Percentiles rank a stretch among this genome's conserved stretches.
phyloP scores from a whole-genome alignment of 2,888 invertebrate species.

The Serrognathus titanus region DNA sequence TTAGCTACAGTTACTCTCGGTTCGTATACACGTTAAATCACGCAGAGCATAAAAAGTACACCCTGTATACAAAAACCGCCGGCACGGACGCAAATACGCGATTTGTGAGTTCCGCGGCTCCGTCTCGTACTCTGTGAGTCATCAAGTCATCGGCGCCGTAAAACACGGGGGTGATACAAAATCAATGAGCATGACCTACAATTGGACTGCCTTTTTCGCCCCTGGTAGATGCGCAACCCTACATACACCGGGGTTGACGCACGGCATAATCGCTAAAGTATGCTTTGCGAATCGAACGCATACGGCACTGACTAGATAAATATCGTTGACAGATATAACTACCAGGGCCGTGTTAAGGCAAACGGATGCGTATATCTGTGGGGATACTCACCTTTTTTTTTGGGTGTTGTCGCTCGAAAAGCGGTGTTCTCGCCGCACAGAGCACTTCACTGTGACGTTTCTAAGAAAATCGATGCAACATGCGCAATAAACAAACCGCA shows the following conservation, averaged over 20 bases:
- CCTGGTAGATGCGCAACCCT: not conserved
- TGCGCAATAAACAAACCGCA: conserved; percentile 6
- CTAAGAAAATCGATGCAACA: conserved; percentile 8
- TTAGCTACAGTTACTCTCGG: too few species aligned
- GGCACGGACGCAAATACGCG: too few species aligned
- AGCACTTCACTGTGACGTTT: conserved; percentile 17
- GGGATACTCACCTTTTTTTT: conserved; percentile 4
- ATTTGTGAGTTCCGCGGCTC: not conserved
- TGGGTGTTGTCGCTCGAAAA: conserved; percentile 5
- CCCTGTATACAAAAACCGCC: too few species aligned
- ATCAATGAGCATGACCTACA: conserved; percentile 31
- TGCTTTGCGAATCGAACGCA: conserved; percentile 3
- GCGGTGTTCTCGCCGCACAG: conserved; percentile 3
- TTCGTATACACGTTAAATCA: too few species aligned
- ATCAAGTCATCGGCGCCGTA: conserved; percentile 10
- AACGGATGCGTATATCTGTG: not conserved
- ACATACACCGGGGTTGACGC: not conserved
- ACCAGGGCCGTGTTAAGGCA: not conserved
- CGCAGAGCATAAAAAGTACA: too few species aligned
- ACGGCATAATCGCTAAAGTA: not conserved
- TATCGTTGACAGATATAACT: not conserved
- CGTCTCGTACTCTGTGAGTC: conserved; percentile 7
- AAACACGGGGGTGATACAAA: conserved; percentile 11
- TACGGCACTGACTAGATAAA: conserved; percentile 10
- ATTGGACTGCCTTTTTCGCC: conserved; percentile 11